Conservation (phyloP, 1,140 invertebrate species). For the Lepidurus apus region DNA sequence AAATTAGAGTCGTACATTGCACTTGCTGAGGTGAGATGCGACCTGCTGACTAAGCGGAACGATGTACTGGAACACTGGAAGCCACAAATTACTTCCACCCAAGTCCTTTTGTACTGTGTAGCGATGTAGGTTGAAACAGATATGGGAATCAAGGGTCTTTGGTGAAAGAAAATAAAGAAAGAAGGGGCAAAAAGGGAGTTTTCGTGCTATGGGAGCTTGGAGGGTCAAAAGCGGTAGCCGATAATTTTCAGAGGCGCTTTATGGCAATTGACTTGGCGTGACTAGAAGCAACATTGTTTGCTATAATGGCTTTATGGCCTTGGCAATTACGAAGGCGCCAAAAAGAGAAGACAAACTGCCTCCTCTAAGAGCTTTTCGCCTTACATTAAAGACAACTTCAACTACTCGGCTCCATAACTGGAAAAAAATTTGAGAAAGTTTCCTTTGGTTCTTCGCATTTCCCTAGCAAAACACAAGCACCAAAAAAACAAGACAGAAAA, state of each 20-base stretch:
- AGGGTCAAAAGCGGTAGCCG: slow-evolving; percentile 18
- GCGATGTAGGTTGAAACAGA: background rate
- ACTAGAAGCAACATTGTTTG: slow-evolving; percentile 19
- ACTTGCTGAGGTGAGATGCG: background rate
- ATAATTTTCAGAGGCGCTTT: slow-evolving; percentile 3
- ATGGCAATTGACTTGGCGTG: slow-evolving; percentile 21
- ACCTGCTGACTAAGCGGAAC: slow-evolving; percentile 2
- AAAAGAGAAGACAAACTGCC: slow-evolving; percentile 10
- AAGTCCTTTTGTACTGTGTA: background rate
- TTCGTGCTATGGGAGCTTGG: background rate
- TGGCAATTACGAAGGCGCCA: slow-evolving; percentile 13
- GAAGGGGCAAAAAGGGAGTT: background rate
- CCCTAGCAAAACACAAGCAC: no score
- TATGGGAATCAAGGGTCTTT: slow-evolving; percentile 12
- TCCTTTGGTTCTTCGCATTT: no score
- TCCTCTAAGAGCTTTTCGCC: background rate
- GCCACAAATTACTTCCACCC: no score
- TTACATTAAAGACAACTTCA: background rate
- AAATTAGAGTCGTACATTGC: slow-evolving; percentile 5
- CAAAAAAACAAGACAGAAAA: no score
- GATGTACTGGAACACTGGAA: background rate
- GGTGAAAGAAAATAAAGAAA: background rate
- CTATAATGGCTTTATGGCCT: slow-evolving; percentile 2
- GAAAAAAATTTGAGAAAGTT: no score
- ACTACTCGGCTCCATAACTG: background rate